These are phyloP conservation scores for Drosophila affinis DNA, from an alignment of 2,888 invertebrate species.

Conservation along the genomic window DNA sequence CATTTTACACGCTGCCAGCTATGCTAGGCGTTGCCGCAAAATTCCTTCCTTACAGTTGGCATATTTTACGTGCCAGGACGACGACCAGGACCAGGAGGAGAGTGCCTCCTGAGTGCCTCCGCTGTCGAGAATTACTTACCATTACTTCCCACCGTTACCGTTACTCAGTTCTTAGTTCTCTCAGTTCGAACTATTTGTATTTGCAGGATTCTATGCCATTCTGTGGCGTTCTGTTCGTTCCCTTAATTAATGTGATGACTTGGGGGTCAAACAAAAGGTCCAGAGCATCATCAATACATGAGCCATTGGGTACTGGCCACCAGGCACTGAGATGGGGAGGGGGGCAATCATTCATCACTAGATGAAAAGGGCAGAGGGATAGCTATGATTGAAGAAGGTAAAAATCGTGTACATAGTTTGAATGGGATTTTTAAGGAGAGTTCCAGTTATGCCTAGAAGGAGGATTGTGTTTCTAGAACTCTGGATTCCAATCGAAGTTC, in stretches of 20 bases:
- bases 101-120: slow-evolving; percentile 32
- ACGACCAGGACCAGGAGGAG: slow-evolving; percentile 28
- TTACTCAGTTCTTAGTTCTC: too few relatives aligned
- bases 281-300: slow-evolving; percentile 49
- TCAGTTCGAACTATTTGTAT: slow-evolving; percentile 49
- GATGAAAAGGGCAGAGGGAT: slow-evolving; percentile 1
- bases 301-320: not conserved
- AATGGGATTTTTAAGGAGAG: slow-evolving; percentile 10
- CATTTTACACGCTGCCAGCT: slow-evolving; percentile 74
- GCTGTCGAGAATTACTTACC: slow-evolving; percentile 58
- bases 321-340: slow-evolving; percentile 4
- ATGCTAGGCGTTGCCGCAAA: slow-evolving; percentile 72
- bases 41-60: slow-evolving; percentile 64
- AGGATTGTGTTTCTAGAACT: not conserved
- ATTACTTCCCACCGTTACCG: not conserved
- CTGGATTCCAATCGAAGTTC: not conserved
- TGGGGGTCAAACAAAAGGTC: slow-evolving; percentile 45
- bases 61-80: slow-evolving; percentile 66
- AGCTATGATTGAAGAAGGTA: slow-evolving; percentile 14
- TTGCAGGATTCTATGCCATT: slow-evolving; percentile 42
- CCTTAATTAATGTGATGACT: slow-evolving; percentile 63
- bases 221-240: not conserved
- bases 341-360: slow-evolving; percentile 43
- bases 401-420: slow-evolving; percentile 4
- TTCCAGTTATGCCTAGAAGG: not conserved